Percentiles rank a stretch among this genome's conserved stretches.
Conservation (phyloP, 2,888 invertebrate genomes). For the Tipula helvola region DNA sequence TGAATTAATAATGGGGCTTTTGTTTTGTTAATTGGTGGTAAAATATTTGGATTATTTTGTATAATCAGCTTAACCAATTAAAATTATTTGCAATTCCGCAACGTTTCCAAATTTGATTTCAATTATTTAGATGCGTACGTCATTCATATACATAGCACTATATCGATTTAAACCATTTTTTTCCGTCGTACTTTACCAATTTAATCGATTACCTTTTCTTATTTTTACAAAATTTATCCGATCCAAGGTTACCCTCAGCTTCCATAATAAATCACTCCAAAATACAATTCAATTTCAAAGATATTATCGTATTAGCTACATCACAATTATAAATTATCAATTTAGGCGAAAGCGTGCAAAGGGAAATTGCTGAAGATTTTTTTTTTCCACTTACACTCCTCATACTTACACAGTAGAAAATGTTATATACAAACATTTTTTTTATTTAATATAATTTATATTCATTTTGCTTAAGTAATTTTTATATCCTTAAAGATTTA, state of each 20-base stretch:
- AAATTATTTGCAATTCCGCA: too few relatives aligned
- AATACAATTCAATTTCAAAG: neutral
- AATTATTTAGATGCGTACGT: too few relatives aligned
- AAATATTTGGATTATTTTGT: neutral
- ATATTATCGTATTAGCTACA: neutral
- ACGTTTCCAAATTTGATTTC: too few relatives aligned
- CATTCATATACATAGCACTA: too few relatives aligned
- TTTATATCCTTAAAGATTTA: slow-evolving; percentile 4
- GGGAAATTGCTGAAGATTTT: neutral
- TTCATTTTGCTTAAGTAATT: slow-evolving; percentile 4
- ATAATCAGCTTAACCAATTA: too few relatives aligned
- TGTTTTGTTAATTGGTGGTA: neutral
- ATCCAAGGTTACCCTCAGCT: neutral
- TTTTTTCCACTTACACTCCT: neutral
- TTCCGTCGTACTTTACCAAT: too few relatives aligned
- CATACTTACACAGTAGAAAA: neutral
- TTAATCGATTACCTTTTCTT: neutral
- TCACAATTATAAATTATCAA: neutral
- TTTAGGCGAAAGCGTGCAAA: neutral
- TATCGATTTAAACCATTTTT: too few relatives aligned
- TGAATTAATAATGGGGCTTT: neutral
- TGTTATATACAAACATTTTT: neutral
- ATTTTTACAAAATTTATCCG: neutral
- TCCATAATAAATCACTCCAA: neutral
- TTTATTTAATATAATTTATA: neutral